Percentiles rank a stretch among this genome's conserved stretches.
Evolutionary conservation across 2,113 vertebrate genomes (phyloP).

Genomic region (Xenopus laevis): DNA sequence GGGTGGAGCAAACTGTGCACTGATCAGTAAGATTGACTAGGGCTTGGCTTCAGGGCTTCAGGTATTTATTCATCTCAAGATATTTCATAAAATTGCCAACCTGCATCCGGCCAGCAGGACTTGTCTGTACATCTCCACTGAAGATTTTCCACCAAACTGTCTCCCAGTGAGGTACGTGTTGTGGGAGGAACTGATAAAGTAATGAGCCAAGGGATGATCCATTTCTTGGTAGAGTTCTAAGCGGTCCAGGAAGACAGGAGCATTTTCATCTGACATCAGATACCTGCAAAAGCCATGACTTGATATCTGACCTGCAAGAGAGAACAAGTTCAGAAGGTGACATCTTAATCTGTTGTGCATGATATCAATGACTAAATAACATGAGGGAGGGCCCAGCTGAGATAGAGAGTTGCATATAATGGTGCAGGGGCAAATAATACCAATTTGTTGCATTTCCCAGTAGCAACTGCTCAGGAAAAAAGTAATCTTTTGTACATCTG

Average conservation of each 20-base stretch:
- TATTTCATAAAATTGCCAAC: slow-evolving; percentile 58
- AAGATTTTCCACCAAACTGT: slow-evolving; percentile 95
- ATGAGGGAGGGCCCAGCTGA: no score
- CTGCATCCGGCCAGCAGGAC: slow-evolving; percentile 95
- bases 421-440: no score
- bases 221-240: slow-evolving; percentile 96
- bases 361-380: no score
- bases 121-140: slow-evolving; percentile 97
- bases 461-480: no score
- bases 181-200: slow-evolving; percentile 97
- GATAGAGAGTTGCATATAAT: no score
- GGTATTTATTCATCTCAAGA: neutral
- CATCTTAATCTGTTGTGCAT: no score
- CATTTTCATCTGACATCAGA: slow-evolving; percentile 97
- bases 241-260: slow-evolving; percentile 91
- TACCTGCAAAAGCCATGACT: slow-evolving; percentile 96
- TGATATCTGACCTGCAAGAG: slow-evolving; percentile 80
- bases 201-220: slow-evolving; percentile 94
- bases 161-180: slow-evolving; percentile 94
- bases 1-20: no score
- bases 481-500: no score
- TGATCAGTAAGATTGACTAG: no score
- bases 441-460: no score
- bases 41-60: no score
- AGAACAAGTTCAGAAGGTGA: slow-evolving; percentile 10